Percentiles rank a stretch among this genome's conserved stretches.
Conservation (phyloP, 1,140 invertebrate genomes). For the Drosophila kepulauana region DNA sequence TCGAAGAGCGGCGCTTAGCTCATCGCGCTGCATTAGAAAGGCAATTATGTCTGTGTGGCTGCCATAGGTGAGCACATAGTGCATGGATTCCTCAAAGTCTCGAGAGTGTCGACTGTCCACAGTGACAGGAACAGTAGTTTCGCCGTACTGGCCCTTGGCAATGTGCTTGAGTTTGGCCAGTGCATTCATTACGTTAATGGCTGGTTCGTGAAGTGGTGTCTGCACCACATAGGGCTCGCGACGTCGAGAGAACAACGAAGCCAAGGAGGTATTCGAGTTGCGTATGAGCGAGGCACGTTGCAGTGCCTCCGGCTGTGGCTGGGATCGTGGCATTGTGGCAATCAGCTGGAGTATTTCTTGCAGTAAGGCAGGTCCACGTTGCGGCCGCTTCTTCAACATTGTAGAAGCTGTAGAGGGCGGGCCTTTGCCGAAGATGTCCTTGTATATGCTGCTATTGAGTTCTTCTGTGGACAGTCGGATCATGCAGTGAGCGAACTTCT, state of each 20-base stretch:
- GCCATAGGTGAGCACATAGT: conserved; percentile 90
- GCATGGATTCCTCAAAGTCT: conserved; percentile 90
- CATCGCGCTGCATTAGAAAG: conserved; percentile 89
- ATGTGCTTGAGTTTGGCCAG: conserved; percentile 86
- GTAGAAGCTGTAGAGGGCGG: background rate
- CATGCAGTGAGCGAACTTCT: conserved; percentile 85
- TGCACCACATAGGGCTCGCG: conserved; percentile 85
- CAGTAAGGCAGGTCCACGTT: conserved; percentile 87
- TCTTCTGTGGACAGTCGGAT: conserved; percentile 84
- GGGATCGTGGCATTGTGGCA: conserved; percentile 86
- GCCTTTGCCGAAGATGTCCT: conserved; percentile 52
- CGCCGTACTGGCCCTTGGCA: conserved; percentile 86
- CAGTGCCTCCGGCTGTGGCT: conserved; percentile 71
- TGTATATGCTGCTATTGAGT: conserved; percentile 65
- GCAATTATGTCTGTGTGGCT: conserved; percentile 88
- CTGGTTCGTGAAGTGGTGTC: conserved; percentile 86
- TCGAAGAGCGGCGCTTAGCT: conserved; percentile 87
- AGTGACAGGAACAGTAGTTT: conserved; percentile 57
- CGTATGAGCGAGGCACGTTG: conserved; percentile 75
- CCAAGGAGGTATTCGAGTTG: conserved; percentile 73
- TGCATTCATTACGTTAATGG: conserved; percentile 87
- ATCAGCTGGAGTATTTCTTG: conserved; percentile 90
- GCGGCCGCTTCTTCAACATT: conserved; percentile 58
- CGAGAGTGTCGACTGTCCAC: conserved; percentile 82
- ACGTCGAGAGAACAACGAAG: conserved; percentile 66